Percentiles rank a stretch among this genome's conserved stretches.
phyloP scores from a whole-genome alignment of 2,888 invertebrate genomes.

The Callyntrura sp. region DNA sequence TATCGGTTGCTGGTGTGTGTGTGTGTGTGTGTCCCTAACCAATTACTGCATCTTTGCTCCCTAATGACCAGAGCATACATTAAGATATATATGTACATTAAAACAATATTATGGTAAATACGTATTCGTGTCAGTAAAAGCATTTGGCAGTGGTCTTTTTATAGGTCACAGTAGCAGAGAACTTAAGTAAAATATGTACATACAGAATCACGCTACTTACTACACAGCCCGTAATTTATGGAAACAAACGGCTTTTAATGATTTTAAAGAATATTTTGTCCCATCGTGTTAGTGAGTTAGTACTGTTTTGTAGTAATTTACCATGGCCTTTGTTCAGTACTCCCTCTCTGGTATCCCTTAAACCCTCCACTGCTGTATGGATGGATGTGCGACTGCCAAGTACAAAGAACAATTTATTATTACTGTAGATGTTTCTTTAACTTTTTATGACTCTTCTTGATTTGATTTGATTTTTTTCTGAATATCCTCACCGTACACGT shows the following conservation, averaged over 20 bases:
- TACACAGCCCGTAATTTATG: not conserved
- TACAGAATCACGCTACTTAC: not conserved
- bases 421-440: not conserved
- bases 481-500: no score
- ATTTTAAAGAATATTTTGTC: constrained; percentile 41
- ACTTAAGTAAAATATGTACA: not conserved
- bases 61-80: not conserved
- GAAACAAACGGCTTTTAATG: constrained; percentile 19
- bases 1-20: not conserved
- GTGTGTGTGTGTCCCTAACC: not conserved
- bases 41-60: constrained; percentile 20
- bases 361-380: not conserved
- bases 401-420: not conserved
- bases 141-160: not conserved
- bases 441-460: not conserved
- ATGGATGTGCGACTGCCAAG: not conserved
- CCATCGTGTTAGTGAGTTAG: not conserved
- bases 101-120: not conserved
- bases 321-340: no score
- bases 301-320: not conserved
- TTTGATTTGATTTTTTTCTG: no score
- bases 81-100: not conserved
- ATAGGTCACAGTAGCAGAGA: not conserved
- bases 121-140: not conserved
- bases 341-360: no score